Evolutionary conservation across 2,888 invertebrate genomes (phyloP).

Genomic region (Oscheius sp.): DNA sequence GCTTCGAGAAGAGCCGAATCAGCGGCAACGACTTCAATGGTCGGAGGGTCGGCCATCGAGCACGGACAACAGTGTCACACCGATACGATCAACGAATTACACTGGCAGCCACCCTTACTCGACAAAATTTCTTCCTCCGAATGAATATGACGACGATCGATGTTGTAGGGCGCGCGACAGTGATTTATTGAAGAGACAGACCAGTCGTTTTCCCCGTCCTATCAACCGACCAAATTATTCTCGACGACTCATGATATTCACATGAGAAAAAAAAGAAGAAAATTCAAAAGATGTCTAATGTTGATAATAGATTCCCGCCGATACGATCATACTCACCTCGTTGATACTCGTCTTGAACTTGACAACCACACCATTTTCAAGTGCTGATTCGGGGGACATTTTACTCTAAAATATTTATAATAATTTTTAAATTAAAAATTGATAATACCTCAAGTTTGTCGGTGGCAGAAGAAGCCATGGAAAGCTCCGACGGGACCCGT

Average conservation of each 20-base stretch:
- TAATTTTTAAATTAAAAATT: too few relatives aligned
- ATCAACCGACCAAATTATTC: too few relatives aligned
- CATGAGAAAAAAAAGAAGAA: not conserved
- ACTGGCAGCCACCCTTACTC: slow-evolving; percentile 29
- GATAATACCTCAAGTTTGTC: not conserved
- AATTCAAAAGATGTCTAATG: too few relatives aligned
- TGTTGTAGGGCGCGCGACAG: slow-evolving; percentile 19
- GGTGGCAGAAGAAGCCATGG: not conserved
- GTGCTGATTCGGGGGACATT: slow-evolving; percentile 3
- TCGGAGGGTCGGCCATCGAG: slow-evolving; percentile 27
- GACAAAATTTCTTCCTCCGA: slow-evolving; percentile 14
- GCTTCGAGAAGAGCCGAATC: slow-evolving; percentile 8
- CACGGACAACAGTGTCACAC: not conserved
- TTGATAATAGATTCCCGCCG: slow-evolving; percentile 16
- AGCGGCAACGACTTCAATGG: not conserved
- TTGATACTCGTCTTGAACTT: slow-evolving; percentile 11
- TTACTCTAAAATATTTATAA: not conserved
- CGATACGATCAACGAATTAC: slow-evolving; percentile 32
- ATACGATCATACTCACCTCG: slow-evolving; percentile 34
- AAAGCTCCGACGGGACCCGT: not conserved
- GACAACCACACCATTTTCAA: slow-evolving; percentile 8
- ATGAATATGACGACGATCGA: slow-evolving; percentile 16
- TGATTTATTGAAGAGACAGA: slow-evolving; percentile 27
- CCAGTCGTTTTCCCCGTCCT: slow-evolving; percentile 17
- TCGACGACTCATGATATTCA: not conserved